These are phyloP conservation scores for Leptinotarsa juncta DNA, from an alignment of 2,888 invertebrate genomes.

Conservation along the genomic window DNA sequence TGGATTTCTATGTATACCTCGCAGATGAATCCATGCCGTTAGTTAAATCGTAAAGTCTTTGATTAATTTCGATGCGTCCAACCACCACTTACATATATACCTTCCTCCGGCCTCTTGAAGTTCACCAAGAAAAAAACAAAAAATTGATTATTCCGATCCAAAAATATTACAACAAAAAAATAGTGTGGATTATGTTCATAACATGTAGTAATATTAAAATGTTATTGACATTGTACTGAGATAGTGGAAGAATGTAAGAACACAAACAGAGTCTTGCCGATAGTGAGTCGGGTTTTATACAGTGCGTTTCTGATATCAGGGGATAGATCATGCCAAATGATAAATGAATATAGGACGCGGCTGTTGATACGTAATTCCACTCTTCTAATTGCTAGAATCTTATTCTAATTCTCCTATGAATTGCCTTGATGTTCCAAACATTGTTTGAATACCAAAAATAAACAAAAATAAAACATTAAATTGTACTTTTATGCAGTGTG, in stretches of 20 bases:
- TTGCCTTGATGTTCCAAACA: no score
- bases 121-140: conserved; percentile 29
- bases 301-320: no score
- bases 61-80: conserved; percentile 15
- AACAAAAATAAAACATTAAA: accelerated
- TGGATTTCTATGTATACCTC: conserved; percentile 19
- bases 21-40: conserved; percentile 9
- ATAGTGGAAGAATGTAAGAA: conserved; percentile 1
- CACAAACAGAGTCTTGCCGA: not conserved
- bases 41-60: conserved; percentile 16
- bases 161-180: not conserved
- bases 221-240: conserved; percentile 12
- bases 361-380: no score
- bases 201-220: conserved; percentile 3
- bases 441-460: no score
- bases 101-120: conserved; percentile 26
- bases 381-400: no score
- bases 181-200: not conserved
- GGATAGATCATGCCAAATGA: no score
- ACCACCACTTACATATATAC: conserved; percentile 31
- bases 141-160: conserved; percentile 16
- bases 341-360: no score
- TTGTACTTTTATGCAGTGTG: no score
- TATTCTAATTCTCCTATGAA: no score
- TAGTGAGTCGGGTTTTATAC: not conserved